Conservation (phyloP, 1,140 invertebrate species). For the Drosophila leontia region DNA sequence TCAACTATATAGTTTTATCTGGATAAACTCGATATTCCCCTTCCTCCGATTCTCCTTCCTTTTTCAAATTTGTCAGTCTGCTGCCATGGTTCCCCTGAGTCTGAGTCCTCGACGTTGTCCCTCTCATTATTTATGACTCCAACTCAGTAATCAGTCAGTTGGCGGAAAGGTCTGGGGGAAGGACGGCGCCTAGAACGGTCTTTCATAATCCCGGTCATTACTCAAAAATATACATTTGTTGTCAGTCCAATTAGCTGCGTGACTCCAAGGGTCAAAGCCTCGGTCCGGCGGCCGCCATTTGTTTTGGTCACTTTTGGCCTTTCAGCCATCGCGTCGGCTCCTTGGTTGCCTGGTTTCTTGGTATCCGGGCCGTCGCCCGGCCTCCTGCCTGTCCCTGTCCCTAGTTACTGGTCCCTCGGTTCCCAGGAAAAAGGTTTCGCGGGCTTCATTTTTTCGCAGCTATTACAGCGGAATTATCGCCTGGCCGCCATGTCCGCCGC, state of each 20-base stretch:
- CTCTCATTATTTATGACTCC: conserved; percentile 52
- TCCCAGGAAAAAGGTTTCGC: conserved; percentile 35
- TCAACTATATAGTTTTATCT: conserved; percentile 60
- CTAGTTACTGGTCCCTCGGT: conserved; percentile 15
- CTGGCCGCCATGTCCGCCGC: conserved; percentile 30
- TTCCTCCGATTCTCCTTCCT: background rate
- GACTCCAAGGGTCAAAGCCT: conserved; percentile 72
- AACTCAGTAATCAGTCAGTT: conserved; percentile 49
- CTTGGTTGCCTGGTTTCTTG: conserved; percentile 48
- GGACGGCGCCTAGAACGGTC: conserved; percentile 30
- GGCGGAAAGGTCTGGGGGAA: conserved; percentile 1
- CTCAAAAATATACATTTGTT: conserved; percentile 79
- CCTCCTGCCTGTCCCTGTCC: background rate
- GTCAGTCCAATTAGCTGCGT: conserved; percentile 82
- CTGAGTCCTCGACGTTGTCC: conserved; percentile 4
- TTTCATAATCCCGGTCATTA: conserved; percentile 78
- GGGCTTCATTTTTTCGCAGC: conserved; percentile 69
- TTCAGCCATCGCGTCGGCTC: conserved; percentile 37
- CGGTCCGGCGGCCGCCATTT: conserved; percentile 56
- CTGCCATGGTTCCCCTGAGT: conserved; percentile 21
- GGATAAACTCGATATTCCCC: conserved; percentile 45
- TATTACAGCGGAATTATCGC: conserved; percentile 79
- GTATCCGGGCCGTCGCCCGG: background rate
- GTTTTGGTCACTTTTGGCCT: conserved; percentile 69
- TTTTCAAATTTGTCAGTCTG: conserved; percentile 46